phyloP scores from a whole-genome alignment of 2,888 invertebrate genomes.

The Volucella zonaria region DNA sequence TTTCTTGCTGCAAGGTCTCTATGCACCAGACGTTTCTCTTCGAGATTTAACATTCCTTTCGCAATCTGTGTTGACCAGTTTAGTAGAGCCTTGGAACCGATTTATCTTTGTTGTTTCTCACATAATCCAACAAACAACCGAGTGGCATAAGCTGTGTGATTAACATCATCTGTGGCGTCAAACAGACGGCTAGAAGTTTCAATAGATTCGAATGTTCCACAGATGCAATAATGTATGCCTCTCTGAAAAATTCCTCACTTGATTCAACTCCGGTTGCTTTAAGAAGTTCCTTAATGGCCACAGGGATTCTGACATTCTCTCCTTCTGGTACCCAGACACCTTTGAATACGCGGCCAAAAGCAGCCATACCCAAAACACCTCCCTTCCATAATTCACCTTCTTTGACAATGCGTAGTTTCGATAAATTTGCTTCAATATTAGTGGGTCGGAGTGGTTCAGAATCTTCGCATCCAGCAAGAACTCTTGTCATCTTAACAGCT shows the following conservation, averaged over 20 bases:
- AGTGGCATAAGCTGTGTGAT: slow-evolving; percentile 98
- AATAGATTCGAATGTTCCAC: slow-evolving; percentile 97
- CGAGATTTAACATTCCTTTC: slow-evolving; percentile 97
- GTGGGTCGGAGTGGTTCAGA: slow-evolving; percentile 95
- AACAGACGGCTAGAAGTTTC: slow-evolving; percentile 96
- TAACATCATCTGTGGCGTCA: slow-evolving; percentile 98
- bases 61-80: slow-evolving; percentile 99
- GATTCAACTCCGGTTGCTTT: slow-evolving; percentile 92
- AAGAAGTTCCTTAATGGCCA: slow-evolving; percentile 97
- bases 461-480: slow-evolving; percentile 94
- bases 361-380: slow-evolving; percentile 96
- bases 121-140: slow-evolving; percentile 97
- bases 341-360: slow-evolving; percentile 98
- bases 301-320: slow-evolving; percentile 96
- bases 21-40: slow-evolving; percentile 96
- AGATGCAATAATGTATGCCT: slow-evolving; percentile 98
- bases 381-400: slow-evolving; percentile 96
- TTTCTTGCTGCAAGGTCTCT: slow-evolving; percentile 98
- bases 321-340: slow-evolving; percentile 98
- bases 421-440: slow-evolving; percentile 96
- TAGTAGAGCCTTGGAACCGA: slow-evolving; percentile 96
- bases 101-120: slow-evolving; percentile 94
- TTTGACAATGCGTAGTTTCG: slow-evolving; percentile 95
- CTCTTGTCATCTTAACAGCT: slow-evolving; percentile 95
- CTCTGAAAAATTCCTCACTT: slow-evolving; percentile 96